Evolutionary conservation across 2,888 invertebrate species (phyloP), one percentile per base, ranked within the genome.

Genomic region (Xestoiulus laeticollis): DNA sequence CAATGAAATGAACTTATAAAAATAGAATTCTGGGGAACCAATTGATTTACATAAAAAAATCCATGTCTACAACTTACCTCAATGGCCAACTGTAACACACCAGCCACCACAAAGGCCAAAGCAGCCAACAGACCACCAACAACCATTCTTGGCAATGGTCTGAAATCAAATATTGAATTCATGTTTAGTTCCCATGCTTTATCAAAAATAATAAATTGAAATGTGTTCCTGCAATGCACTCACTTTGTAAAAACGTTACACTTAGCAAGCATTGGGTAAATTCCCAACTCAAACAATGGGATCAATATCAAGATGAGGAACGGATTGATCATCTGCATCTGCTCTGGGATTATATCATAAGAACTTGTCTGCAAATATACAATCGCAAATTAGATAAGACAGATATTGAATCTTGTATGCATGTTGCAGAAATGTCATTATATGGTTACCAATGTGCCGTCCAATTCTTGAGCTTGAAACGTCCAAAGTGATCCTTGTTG

Each of bases 401-500:
- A 43, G 43, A 43, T 5, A 8, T 5, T 48, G 14, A 12, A 48
- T 48, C 3, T 16, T 14, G 14, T 48, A 3, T 43, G 16, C 48
- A 19, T 48, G 48, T 14, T 48, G 14, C 48, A 85, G 12, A 16
- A 14, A 26, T 43, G 16, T 10, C 97, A 92, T 0, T 94, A 94
- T 92, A 94, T 96, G 87, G 93, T 93, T 0, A 96, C 96, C 88
- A 97, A 93, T 89, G 95, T 93, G 33, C 97, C 97, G 90, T 96
- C 93, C 98, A 98, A 98, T 89, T 95, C 94, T 16, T 95, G 95
- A 0, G 98, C 98, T 93, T 98, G 98, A 92, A 98, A 95, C 0
- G 97, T 97, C 98, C 98, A 98, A 89, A 96, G 93, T 0, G 97
- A 97, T 30, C 96, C 97, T 94, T 97, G 98, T 92, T 99, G 99